These are phyloP conservation scores for Pagrus major DNA, from an alignment of 2,113 vertebrate species.

Conservation along the genomic window DNA sequence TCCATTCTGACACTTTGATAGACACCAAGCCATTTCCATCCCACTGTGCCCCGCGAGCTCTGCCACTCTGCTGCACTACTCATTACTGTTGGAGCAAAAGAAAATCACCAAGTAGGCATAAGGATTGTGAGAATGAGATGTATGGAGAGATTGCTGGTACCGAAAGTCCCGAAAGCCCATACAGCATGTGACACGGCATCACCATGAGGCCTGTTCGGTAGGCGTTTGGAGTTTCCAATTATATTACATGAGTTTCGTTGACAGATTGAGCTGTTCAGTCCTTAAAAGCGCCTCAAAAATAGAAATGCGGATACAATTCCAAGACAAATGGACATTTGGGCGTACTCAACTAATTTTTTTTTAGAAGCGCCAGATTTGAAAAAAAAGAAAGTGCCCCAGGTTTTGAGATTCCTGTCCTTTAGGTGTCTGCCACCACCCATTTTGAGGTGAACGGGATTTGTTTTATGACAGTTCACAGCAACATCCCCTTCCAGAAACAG, in stretches of 20 bases:
- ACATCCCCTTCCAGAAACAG: not conserved
- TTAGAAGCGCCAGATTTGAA: too few relatives aligned
- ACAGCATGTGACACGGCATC: too few relatives aligned
- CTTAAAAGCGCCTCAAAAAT: not conserved
- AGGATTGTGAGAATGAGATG: slow-evolving; percentile 37
- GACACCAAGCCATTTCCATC: slow-evolving; percentile 70
- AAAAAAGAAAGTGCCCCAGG: too few relatives aligned
- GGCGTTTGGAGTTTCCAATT: not conserved
- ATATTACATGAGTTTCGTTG: not conserved
- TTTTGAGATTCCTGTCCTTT: not conserved
- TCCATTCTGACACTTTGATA: slow-evolving; percentile 75
- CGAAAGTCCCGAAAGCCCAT: not conserved
- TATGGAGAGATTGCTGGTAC: not conserved
- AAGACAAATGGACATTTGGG: not conserved
- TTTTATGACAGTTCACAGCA: not conserved
- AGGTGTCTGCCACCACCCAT: not conserved
- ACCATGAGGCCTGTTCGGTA: not conserved
- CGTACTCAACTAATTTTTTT: too few relatives aligned
- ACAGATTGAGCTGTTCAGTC: not conserved
- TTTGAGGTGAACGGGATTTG: not conserved
- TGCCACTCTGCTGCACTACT: slow-evolving; percentile 63
- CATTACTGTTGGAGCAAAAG: slow-evolving; percentile 63
- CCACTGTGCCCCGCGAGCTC: slow-evolving; percentile 56
- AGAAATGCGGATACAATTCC: not conserved
- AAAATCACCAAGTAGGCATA: slow-evolving; percentile 38